Conservation (phyloP, 2,113 vertebrate species). For the human (Homo sapiens) region GRCh38 chr16:77985501-77986000, state of each 20-base stretch:
- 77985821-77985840: background rate
- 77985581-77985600: background rate
- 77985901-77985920: background rate
- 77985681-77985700: background rate
- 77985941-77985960: background rate
- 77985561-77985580: background rate
- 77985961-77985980: background rate
- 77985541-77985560: background rate
- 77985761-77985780: background rate
- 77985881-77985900: background rate
- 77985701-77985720: background rate
- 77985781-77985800: background rate
- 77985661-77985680: background rate
- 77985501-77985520: background rate
- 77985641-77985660: background rate
- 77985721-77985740: background rate
- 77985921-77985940: background rate
- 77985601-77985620: background rate
- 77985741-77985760: conserved; percentile 14
- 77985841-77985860: background rate
- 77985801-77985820: background rate
- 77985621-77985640: background rate
- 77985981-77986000: background rate
- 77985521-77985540: background rate
- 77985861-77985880: background rate